These are phyloP conservation scores for Callithrix jacchus DNA, from an alignment of 2,113 vertebrate species.

Conservation along the genomic window DNA sequence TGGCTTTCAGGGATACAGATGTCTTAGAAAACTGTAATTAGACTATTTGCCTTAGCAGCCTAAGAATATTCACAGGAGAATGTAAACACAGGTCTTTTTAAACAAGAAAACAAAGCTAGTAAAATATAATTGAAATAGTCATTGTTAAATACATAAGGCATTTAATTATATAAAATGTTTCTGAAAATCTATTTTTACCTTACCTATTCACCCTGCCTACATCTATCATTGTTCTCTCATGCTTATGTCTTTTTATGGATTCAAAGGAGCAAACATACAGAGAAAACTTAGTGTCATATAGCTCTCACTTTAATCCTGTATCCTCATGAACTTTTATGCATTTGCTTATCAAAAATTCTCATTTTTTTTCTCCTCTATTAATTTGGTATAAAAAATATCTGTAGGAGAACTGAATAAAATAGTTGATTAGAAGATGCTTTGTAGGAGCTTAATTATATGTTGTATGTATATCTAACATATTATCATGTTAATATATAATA, in stretches of 20 bases:
- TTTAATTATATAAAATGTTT: background rate
- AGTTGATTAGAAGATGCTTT: background rate
- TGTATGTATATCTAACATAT: background rate
- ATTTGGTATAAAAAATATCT: background rate
- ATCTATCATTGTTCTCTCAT: background rate
- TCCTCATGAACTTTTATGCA: background rate
- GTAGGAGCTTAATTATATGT: background rate
- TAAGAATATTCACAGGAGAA: background rate
- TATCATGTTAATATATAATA: background rate
- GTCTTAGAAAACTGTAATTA: background rate
- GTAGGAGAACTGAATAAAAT: background rate
- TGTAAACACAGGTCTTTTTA: background rate
- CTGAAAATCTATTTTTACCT: background rate
- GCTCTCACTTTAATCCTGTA: accelerated
- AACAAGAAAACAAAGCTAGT: background rate
- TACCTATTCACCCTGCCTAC: background rate
- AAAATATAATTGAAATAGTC: background rate
- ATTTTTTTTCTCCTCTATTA: background rate
- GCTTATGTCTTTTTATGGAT: background rate
- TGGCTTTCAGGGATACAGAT: background rate
- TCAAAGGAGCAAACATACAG: background rate
- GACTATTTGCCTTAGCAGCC: background rate
- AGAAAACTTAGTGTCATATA: background rate
- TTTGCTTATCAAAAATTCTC: background rate
- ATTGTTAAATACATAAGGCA: background rate